Base-by-base conservation (phyloP, 2,888 invertebrate species). In the Scrobipalpa costella region DNA sequence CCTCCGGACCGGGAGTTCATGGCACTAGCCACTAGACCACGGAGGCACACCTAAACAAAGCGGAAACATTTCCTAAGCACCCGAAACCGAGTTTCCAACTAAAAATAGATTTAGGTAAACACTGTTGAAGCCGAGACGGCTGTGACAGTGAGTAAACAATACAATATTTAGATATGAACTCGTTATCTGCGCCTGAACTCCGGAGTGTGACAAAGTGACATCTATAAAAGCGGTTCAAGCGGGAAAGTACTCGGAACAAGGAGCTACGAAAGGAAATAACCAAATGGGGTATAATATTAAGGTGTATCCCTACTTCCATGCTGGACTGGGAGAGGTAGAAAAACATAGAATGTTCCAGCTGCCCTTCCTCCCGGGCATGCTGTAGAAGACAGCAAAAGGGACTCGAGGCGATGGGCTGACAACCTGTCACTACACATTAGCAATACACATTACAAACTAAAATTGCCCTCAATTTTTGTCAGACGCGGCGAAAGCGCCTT, bases 181-280 rank as follows among this genome's bases (percentile, higher is more conserved):
- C 81, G 80, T 84, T 83, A 83, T 81, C 80, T 81, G 78, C 71
- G 75, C 74, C 75, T 79, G 76, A 84, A 79, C 79, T 80, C 73
- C 76, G 71, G 79, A 81, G 79, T 84, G 83, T 83, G 82, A 84
- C 80, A 84, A 85, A 85, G 81, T 86, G 84, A 86, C 84, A 82
- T 83, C 83, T 83, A 82, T 83, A 83, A 84, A 84, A 77, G 82
- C 80, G 81, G 81, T 82, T 83, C 77, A 80, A 77, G 77, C 80
- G 79, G 76, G 80, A 83, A 83, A 85, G 85, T 79, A 84, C 84
- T 86, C 77, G 80, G 83, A 80, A 65, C 78, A 66, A 65, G 69
- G 75, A 84, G 79, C 72, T 75, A 77, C 72, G 83, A 86, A 84
- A 63, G 21, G 7, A 5, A 44, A 44, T 44, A 15, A 40, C n/a